These are phyloP conservation scores for Shinisaurus crocodilurus DNA, from an alignment of 2,113 vertebrate genomes.

Conservation along the genomic window DNA sequence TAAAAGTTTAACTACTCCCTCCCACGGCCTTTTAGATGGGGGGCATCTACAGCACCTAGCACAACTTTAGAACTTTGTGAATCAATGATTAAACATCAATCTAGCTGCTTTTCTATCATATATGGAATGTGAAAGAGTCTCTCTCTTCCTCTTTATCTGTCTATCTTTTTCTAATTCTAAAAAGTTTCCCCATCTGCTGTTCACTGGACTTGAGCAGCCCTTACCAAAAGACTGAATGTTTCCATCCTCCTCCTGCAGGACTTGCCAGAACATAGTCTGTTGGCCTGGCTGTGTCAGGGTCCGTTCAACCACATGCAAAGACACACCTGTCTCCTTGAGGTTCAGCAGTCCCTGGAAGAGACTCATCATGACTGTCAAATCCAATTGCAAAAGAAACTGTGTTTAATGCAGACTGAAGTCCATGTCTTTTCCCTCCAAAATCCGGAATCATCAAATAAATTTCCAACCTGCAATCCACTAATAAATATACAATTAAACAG, in stretches of 20 bases:
- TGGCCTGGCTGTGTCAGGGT: not conserved
- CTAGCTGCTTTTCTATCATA: too few relatives aligned
- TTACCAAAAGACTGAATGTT: not conserved
- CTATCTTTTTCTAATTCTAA: not conserved
- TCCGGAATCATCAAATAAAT: not conserved
- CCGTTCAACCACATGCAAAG: not conserved
- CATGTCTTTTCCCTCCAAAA: not conserved
- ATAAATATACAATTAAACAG: not conserved
- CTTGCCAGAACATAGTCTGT: not conserved
- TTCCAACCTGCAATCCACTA: not conserved
- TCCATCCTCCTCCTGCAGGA: not conserved
- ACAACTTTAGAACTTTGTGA: too few relatives aligned
- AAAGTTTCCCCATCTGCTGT: not conserved
- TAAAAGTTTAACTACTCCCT: not conserved
- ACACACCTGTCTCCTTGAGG: not conserved
- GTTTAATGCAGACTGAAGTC: not conserved
- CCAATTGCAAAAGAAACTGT: not conserved
- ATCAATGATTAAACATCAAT: too few relatives aligned
- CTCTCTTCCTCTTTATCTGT: not conserved
- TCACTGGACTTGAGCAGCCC: not conserved
- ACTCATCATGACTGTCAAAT: not conserved
- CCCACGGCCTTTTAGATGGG: too few relatives aligned
- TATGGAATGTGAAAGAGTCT: not conserved
- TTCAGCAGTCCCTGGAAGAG: not conserved
- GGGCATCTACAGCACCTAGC: too few relatives aligned